Base-by-base conservation (phyloP, 2,797 vertebrate genomes). In the Lacerta bilineata region DNA sequence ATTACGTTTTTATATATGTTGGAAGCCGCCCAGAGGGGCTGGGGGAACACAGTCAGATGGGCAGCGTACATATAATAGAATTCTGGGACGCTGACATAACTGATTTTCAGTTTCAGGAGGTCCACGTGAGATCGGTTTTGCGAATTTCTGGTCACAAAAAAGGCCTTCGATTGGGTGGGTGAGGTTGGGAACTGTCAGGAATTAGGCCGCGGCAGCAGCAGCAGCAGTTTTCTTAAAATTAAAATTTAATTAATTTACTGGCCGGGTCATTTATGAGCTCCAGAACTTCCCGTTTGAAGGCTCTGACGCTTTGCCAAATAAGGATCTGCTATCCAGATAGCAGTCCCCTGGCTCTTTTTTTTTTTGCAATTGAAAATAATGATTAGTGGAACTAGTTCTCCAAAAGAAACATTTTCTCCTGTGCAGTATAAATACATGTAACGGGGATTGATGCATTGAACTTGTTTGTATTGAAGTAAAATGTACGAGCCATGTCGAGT, bases 391-490 rank as follows among this genome's bases (percentile, higher is more conserved):
- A 79, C 18, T 69, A 50, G 8, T 29, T 29, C 41, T 59, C 27
- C 87, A 91, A 93, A 81, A 81, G 91, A 89, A 61, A 91, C 83
- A 71, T 92, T 71, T 13, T 9, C 4, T 17, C 15, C 83, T 69
- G 83, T 71, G 91, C 55, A 90, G 71, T 59, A 77, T 91, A 95
- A 94, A 94, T 94, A 94, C 83, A 92, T 89, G 91, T 91, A 85
- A 27, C 3, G 82, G 66, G 75, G 89, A 93, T 93, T 92, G 41
- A 86, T 82, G 72, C 91, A 91, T 93, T 91, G 83, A 89, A 68
- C 74, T 94, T 90, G 91, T 92, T 91, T 95, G n/a, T 87, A 93
- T 91, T 94, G 94, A 93, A 88, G 82, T 75, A 92, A 93, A 92
- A 93, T 91, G 71, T 41, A 68, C 69, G 20, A 18, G 39, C 43